A percentile compares a stretch with the other conserved stretches of the same genome.
These are phyloP conservation scores for Malthinus seriepunctatus DNA, from an alignment of 2,888 invertebrate species.

Conservation along the genomic window DNA sequence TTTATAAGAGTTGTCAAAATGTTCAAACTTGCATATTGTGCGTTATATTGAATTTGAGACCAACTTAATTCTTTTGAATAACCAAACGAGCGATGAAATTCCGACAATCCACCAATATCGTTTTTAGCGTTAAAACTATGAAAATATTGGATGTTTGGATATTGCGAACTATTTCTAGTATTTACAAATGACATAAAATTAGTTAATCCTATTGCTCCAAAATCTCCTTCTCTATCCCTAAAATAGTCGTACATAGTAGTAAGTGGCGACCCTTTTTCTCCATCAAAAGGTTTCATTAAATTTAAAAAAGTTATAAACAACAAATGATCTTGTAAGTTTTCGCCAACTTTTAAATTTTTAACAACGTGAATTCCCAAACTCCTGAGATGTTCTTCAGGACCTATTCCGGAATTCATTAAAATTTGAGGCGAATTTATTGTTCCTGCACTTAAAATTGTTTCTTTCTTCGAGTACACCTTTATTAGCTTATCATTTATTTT, in stretches of 20 bases:
- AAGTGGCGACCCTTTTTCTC: too few species aligned
- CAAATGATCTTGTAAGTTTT: conserved; percentile 53
- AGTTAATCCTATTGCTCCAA: conserved; percentile 52
- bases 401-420: conserved; percentile 66
- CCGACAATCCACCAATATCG: conserved; percentile 16
- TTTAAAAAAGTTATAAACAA: neutral
- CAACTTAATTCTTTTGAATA: neutral
- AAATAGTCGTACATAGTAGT: conserved; percentile 63
- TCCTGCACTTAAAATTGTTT: conserved; percentile 86
- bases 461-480: conserved; percentile 65
- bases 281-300: neutral
- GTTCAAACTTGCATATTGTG: neutral
- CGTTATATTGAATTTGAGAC: neutral
- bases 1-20: conserved; percentile 83
- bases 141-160: conserved; percentile 64
- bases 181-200: conserved; percentile 58
- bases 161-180: conserved; percentile 52
- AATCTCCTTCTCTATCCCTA: conserved; percentile 55
- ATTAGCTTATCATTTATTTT: conserved; percentile 36
- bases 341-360: conserved; percentile 54
- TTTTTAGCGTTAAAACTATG: conserved; percentile 54
- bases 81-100: conserved; percentile 6
- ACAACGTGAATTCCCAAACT: conserved; percentile 48
- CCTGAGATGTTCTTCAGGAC: conserved; percentile 50
- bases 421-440: conserved; percentile 91